A percentile compares a stretch with the other conserved stretches of the same genome.
Conservation (phyloP, 2,797 vertebrate genomes). For the Novumbra hubbsi region DNA sequence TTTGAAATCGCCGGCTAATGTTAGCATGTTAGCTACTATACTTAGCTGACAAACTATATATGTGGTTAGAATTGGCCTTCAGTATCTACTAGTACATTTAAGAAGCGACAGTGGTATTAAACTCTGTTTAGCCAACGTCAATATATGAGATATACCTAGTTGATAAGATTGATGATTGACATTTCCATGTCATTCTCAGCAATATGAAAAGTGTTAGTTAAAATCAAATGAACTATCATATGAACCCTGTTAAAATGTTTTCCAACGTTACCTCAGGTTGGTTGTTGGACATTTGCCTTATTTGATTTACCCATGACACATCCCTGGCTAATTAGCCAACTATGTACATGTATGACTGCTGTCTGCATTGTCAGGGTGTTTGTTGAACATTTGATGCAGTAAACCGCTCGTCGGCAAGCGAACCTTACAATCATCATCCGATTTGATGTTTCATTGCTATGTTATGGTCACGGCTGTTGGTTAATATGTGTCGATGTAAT, state of each 20-base stretch:
- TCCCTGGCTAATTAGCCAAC: constrained; percentile 20
- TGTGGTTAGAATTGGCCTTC: not conserved
- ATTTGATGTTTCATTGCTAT: not conserved
- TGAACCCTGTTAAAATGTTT: not conserved
- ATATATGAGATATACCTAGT: not conserved
- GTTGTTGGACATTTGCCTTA: not conserved
- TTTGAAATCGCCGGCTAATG: not conserved
- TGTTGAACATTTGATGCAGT: not conserved
- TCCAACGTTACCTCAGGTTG: not conserved
- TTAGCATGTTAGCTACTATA: not conserved
- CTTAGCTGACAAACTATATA: not conserved
- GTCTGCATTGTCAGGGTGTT: constrained; percentile 15
- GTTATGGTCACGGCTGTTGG: not conserved
- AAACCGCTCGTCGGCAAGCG: not conserved
- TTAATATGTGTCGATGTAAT: not conserved
- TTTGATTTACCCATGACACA: not conserved
- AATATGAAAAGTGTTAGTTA: not conserved
- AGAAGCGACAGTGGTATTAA: no score
- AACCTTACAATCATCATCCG: not conserved
- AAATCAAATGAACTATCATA: not conserved
- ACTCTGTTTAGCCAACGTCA: no score
- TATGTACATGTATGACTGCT: not conserved
- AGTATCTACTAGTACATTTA: no score
- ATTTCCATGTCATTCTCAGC: not conserved
- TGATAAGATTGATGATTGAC: not conserved